Base-by-base conservation (phyloP, 2,113 vertebrate genomes). In the Peromyscus maniculatus region DNA sequence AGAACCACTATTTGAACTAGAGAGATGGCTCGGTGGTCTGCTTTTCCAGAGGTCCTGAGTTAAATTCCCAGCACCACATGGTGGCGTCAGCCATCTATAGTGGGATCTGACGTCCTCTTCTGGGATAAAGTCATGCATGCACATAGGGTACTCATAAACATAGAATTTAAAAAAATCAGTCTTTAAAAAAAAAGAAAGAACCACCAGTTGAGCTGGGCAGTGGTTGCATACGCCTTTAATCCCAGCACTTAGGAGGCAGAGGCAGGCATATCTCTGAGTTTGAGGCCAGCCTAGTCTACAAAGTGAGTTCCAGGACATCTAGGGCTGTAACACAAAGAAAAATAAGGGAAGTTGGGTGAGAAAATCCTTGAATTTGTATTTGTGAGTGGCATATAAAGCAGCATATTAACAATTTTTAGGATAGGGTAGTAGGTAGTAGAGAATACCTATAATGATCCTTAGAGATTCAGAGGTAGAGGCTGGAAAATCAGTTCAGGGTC, bases 391-490 rank as follows among this genome's bases (percentile, higher is more conserved):
- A 36, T 36, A 64, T 7, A 66, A 95, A 84, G 33, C n/a, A 94
- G 10, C 36, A 59, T 97, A 80, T 95, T 90, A 64, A 93, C 91
- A 87, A 62, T 46, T 43, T 66, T 86, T 66, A 86, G 59, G 12
- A 3, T 52, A 52, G 52, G 52, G 52, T 52, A 12, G n/a, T 62
- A 7, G n/a, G 24, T 52, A 12, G n/a, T 62, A 6, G n/a, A 13
- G 79, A 33, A 80, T 22, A n/a, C 79, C 59, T 64, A 66, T 66
- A 46, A 28, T 19, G 66, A 67, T 87, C 17, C 28, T 67, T 31
- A 87, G 28, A 55, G n/a, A 19, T 46, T 64, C 2, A 39, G n/a
- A 64, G n/a, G 59, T 64, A 66, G 59, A 43, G 15, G 15, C 59
- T 64, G 26, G 26, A 86, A 66, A 46, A 19, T 31, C 24, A 64